Evolutionary conservation across 2,113 vertebrate species (phyloP), one percentile per base, ranked within the genome.

Genomic region (Acrocephalus arundinaceus): DNA sequence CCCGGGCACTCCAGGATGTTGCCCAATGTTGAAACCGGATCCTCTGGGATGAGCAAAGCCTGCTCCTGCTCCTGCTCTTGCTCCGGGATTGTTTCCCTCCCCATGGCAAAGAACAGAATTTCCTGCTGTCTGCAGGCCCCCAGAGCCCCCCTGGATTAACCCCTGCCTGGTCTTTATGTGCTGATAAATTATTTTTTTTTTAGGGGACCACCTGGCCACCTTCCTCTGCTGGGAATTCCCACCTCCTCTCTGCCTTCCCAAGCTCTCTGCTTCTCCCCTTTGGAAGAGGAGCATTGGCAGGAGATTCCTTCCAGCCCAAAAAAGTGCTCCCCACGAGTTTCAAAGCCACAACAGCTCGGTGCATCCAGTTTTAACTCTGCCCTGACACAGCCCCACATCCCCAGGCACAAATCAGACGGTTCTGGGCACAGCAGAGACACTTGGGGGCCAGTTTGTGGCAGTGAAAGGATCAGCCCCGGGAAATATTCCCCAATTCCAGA

Each of bases 61-160:
- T 96, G 95, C 96, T 85, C 75, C 93, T 77, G 87, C 17, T 85
- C 87, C n/a, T n/a, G n/a, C n/a, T n/a, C n/a, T 93, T 85, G 91
- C 93, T 90, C 74, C 59, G 67, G 49, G 90, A 28, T 33, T 13
- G 37, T 70, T 95, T 68, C 91, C 91, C 81, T 94, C 54, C 85
- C 79, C 1, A 46, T 46, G 85, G 91, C 91, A 59, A 43, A 39
- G 91, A 80, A 39, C 11, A 35, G 37, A 7, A 48, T 79, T 94
- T 65, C 87, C 94, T 91, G 77, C 85, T 66, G 2, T 62, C 91
- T 58, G 93, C 58, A 55, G 93, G 67, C 24, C 83, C 84, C 94
- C 71, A n/a, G 10, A 71, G 74, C 81, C 94, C 94, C 95, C 55
- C 2, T 3, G 35, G 71, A 11, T 89, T 94, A 94, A 94, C 89